Percentiles rank a stretch among this genome's conserved stretches.
These are phyloP conservation scores for Lepus americanus DNA, from an alignment of 2,113 vertebrate genomes.

Conservation along the genomic window DNA sequence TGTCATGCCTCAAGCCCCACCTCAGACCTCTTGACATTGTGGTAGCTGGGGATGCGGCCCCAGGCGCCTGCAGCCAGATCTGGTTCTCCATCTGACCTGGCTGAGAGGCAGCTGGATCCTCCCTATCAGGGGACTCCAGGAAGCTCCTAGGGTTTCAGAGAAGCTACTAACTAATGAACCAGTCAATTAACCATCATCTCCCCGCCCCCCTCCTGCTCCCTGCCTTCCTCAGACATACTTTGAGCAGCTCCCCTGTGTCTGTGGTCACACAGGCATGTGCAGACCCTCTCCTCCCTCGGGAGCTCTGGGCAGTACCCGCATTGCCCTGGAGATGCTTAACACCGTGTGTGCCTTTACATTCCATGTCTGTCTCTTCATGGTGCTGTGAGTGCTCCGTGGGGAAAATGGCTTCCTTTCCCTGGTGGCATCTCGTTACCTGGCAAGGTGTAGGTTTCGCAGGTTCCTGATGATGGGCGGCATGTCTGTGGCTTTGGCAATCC, in stretches of 20 bases:
- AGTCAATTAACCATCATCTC: neutral
- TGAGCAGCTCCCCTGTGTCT: neutral
- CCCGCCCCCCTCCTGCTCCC: neutral
- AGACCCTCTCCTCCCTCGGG: neutral
- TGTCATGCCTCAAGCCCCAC: neutral
- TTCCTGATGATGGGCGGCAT: neutral
- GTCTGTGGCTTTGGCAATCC: neutral
- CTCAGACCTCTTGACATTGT: neutral
- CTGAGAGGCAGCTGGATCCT: neutral
- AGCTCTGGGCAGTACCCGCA: no score
- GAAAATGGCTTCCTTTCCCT: neutral
- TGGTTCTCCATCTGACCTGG: neutral
- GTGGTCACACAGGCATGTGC: neutral
- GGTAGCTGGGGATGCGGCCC: neutral
- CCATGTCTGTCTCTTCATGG: neutral
- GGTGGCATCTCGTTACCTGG: neutral
- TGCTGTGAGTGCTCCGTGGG: neutral
- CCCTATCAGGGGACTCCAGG: neutral
- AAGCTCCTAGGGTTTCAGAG: neutral
- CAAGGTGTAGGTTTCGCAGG: neutral
- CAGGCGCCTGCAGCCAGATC: neutral
- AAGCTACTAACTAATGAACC: neutral
- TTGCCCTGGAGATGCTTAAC: neutral
- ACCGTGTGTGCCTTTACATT: rapidly evolving
- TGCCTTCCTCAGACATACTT: neutral